Evolutionary conservation across 1,140 invertebrate species (phyloP), one percentile per base, ranked within the genome.

Genomic region (Zaprionus davidi): DNA sequence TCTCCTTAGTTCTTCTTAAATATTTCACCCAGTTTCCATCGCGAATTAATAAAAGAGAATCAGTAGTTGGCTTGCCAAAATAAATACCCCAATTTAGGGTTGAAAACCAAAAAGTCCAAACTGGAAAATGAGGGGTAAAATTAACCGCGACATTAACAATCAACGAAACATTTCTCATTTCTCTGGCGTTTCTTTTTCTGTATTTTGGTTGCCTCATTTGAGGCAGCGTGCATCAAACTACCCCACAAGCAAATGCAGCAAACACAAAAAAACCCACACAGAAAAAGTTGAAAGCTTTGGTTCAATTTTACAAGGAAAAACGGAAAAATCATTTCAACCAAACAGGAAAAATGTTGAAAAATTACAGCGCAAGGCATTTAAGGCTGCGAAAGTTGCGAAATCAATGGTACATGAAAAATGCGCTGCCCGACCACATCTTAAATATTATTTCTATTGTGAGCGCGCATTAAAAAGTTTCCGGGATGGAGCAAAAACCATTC

Each of bases 131-230:
- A 17, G 74, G 51, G 57, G 64, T 76, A 79, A 65, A 68, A 82
- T 76, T 79, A 79, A 73, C 68, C 76, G 69, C 76, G 72, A 71
- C 76, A 86, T 86, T 82, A 87, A 86, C 79, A 87, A 87, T 87
- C 83, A 87, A 60, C 58, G 57, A 82, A 85, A 73, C 71, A 60
- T 79, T 68, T 79, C 51, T 65, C 26, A 64, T 76, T 72, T 53
- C 38, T 36, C 49, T 65, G 49, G 67, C 51, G 65, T 63, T 17
- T 6, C 6, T 6, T 77, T 22, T 22, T 4, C 6, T 24, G 2
- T 24, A 24, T 24, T 51, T 22, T 51, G 20, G 22, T 51, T 7
- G 46, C 34, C 64, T 56, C 20, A 60, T 73, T 60, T 62, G 49
- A 44, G 31, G n/a, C 41, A 70, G n/a, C n/a, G 13, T n/a, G 53